phyloP scores from a whole-genome alignment of 1,140 invertebrate genomes.

The Oppia nitens region DNA sequence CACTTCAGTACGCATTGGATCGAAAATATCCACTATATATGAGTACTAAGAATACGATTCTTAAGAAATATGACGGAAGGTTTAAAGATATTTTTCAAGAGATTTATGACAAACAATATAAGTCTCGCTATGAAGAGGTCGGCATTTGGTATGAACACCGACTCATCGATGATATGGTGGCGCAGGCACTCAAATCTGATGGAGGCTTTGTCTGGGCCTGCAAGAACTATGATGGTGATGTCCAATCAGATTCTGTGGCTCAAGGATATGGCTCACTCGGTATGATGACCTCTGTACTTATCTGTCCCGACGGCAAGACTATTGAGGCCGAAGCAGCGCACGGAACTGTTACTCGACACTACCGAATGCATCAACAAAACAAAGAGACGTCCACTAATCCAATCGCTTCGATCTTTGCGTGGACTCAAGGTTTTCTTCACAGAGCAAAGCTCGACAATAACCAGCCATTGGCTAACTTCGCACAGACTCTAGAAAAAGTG shows the following conservation, averaged over 20 bases:
- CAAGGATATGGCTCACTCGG: conserved; percentile 71
- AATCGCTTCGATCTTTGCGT: conserved; percentile 95
- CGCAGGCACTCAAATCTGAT: conserved; percentile 91
- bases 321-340: conserved; percentile 95
- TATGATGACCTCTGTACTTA: conserved; percentile 77
- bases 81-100: conserved; percentile 99
- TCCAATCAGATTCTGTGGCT: conserved; percentile 92
- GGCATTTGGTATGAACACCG: conserved; percentile 94
- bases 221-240: conserved; percentile 99
- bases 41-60: conserved; percentile 97
- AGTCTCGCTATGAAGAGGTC: conserved; percentile 58
- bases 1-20: conserved; percentile 72
- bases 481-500: conserved; percentile 64
- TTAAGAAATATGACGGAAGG: conserved; percentile 93
- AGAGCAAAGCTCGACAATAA: conserved; percentile 86
- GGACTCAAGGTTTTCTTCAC: conserved; percentile 79
- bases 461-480: conserved; percentile 50
- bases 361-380: conserved; percentile 77
- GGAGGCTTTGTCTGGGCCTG: conserved; percentile 96
- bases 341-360: conserved; percentile 92
- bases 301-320: conserved; percentile 91
- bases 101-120: conserved; percentile 83
- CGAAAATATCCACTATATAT: conserved; percentile 78
- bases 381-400: conserved; percentile 96
- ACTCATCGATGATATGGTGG: conserved; percentile 98